phyloP scores from a whole-genome alignment of 2,888 invertebrate genomes.

The Polia nebulosa region DNA sequence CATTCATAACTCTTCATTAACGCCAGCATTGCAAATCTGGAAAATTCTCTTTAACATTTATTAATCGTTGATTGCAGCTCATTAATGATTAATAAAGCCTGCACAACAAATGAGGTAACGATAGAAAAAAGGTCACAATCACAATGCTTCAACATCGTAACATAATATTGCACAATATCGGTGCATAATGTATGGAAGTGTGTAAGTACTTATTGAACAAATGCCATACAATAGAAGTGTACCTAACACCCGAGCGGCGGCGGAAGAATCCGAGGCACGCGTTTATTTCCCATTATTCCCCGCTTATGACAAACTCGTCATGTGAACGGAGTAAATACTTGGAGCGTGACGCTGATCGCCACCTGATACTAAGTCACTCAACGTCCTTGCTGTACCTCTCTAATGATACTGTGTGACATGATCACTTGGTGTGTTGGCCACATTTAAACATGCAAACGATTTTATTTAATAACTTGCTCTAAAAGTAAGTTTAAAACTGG shows the following conservation, averaged over 20 bases:
- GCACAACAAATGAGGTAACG: conserved; percentile 28
- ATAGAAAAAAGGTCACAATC: conserved; percentile 53
- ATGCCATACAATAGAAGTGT: conserved; percentile 60
- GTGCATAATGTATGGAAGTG: conserved; percentile 25
- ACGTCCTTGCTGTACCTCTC: conserved; percentile 80
- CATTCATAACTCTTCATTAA: conserved; percentile 28
- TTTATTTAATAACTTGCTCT: conserved; percentile 18
- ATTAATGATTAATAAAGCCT: conserved; percentile 37
- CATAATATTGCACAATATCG: conserved; percentile 49
- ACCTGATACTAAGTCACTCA: conserved; percentile 71
- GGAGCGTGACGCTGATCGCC: conserved; percentile 78
- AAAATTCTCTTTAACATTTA: conserved; percentile 17
- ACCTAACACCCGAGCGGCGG: conserved; percentile 53
- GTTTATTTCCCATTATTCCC: conserved; percentile 58
- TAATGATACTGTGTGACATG: conserved; percentile 57
- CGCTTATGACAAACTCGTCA: conserved; percentile 50
- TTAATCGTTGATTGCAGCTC: conserved; percentile 23
- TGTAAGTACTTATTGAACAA: conserved; percentile 52
- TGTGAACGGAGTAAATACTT: conserved; percentile 73
- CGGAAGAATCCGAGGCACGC: conserved; percentile 65
- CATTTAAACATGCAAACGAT: conserved; percentile 34
- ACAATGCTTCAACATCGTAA: conserved; percentile 42
- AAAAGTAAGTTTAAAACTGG: conserved; percentile 16
- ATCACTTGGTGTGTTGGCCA: conserved; percentile 13
- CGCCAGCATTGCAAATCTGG: conserved; percentile 16